Evolutionary conservation across 2,797 vertebrate genomes (phyloP), one percentile per base, ranked within the genome.

Genomic region (Xenops minutus): DNA sequence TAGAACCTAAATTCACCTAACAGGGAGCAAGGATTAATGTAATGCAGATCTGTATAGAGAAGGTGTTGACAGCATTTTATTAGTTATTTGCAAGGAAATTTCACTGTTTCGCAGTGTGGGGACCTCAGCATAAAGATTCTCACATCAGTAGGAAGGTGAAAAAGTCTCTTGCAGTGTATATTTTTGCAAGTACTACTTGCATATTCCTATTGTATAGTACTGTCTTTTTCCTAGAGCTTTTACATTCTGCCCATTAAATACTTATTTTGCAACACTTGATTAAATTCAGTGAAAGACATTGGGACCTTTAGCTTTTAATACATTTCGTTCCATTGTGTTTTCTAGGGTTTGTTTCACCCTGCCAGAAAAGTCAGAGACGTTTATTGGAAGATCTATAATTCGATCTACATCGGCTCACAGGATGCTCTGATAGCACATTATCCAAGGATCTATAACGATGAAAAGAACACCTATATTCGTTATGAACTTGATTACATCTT

Each of bases 341-440:
- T 82, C 18, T 93, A 99, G 99, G 99, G 99, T 90, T 98, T 99
- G 96, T 99, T 99, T 97, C 99, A 99, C 89, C 99, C 99, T 37
- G 99, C 99, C 94, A 98, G 99, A 85, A 99, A 99, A 97, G 99
- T 99, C 92, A 98, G 99, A 94, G 99, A 99, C 12, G 99, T 99
- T 29, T 99, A 99, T 95, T 99, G 99, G 99, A 99, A 99, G 98
- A 99, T 99, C 61, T 99, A 99, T 97, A 99, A 99, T 96, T 99
- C 99, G 26, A 99, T 99, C 97, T 99, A 99, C 97, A 99, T 99
- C 1, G 99, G 99, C 64, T 99, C 99, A 10, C 99, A 99, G 95
- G 99, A 99, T 58, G 99, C 99, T 62, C 98, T 99, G 92, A 99
- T 99, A 84, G 99, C 99, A 73, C 99, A 99, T 97, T 99, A 99